Base-by-base conservation (phyloP, 1,140 invertebrate genomes). In the Drosophila jambulina region DNA sequence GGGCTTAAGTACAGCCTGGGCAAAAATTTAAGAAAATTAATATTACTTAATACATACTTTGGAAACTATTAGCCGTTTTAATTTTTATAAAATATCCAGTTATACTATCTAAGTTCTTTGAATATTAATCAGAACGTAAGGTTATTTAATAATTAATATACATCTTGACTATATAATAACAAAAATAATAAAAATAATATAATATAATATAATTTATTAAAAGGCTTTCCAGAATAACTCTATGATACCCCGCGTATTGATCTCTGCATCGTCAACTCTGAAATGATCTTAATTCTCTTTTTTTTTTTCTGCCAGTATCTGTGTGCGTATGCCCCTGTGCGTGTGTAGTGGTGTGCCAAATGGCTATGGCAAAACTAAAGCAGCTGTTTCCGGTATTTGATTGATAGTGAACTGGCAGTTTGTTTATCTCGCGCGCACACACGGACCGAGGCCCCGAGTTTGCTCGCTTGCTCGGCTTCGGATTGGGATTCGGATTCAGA, bases 341-440 rank as follows among this genome's bases (percentile, higher is more conserved):
- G 43, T 51, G 34, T 82, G 63, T 86, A 43, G 75, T 88, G 81
- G 81, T 90, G 77, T 88, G 84, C 85, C 85, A 85, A 88, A 88
- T 88, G 84, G 82, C 85, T 85, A 80, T 82, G 77, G 91, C 83
- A 92, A 91, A 92, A 92, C 91, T 92, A 92, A 92, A 92, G 91
- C 91, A 92, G 91, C 91, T 92, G 91, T 92, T 92, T 92, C 91
- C 91, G 91, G 91, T 92, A 91, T 92, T 92, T 92, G 91, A 92
- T 92, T 92, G 91, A 92, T 92, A 92, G 91, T 91, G 91, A 92
- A 91, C 91, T 92, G 91, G 87, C 91, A 92, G 87, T 92, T 92
- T 92, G 91, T 92, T 92, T 92, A 92, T 92, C 91, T 92, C 90
- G 83, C 75, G 83, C 78, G 59, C 80, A 83, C 82, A 82, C 77